Evolutionary conservation across 35 echinoderm and acorn worm genomes (phyloP).

Genomic region (Lytechinus pictus): DNA sequence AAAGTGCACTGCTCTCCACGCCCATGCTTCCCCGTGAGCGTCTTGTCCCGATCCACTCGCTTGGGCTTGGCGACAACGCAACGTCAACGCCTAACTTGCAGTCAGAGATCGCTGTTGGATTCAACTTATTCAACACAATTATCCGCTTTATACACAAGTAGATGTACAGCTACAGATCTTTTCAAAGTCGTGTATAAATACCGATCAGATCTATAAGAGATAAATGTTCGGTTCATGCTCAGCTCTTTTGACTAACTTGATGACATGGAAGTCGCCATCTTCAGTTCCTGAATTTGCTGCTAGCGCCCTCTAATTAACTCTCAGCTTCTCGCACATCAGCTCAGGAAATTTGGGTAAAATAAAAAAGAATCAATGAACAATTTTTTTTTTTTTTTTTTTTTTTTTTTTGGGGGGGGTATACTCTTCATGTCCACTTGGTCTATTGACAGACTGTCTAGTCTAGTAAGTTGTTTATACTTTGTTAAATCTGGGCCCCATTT

Average conservation of each 20-base stretch:
- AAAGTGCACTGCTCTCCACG: constrained; percentile 83
- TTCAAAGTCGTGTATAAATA: not conserved
- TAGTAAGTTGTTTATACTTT: too few relatives aligned
- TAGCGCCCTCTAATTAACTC: not conserved
- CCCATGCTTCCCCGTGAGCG: constrained; percentile 70
- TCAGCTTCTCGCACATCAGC: too few relatives aligned
- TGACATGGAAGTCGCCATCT: not conserved
- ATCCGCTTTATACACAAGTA: not conserved
- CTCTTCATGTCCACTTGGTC: too few relatives aligned
- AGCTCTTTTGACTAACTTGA: not conserved
- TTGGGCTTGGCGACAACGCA: not conserved
- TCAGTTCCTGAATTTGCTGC: not conserved
- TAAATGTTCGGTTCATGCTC: too few relatives aligned
- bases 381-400: too few relatives aligned
- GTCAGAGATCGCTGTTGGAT: not conserved
- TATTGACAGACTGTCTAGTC: too few relatives aligned
- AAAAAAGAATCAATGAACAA: too few relatives aligned
- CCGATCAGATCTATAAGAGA: not conserved
- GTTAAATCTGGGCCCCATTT: too few relatives aligned
- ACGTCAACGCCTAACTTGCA: not conserved
- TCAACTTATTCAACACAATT: not conserved
- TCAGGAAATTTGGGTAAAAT: too few relatives aligned
- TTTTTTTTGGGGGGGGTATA: too few relatives aligned
- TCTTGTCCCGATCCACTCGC: not conserved
- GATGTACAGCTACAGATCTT: not conserved